These are phyloP conservation scores for Archilochus colubris DNA, from an alignment of 2,113 vertebrate genomes.

Conservation along the genomic window DNA sequence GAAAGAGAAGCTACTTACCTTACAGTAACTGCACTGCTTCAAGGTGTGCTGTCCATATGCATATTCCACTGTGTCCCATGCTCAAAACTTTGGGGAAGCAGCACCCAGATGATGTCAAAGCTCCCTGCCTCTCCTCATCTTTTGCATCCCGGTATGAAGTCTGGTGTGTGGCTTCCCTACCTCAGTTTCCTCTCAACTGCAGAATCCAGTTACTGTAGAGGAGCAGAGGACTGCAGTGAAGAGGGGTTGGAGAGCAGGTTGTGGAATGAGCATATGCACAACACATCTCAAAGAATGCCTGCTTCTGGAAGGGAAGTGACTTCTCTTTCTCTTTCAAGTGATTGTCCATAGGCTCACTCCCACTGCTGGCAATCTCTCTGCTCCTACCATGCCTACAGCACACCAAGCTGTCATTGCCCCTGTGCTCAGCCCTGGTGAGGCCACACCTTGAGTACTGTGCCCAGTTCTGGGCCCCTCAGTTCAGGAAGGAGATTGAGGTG, in stretches of 20 bases:
- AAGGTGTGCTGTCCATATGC: constrained; percentile 66
- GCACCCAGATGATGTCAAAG: constrained; percentile 27
- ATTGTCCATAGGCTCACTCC: neutral
- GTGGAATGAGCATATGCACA: constrained; percentile 63
- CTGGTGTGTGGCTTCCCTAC: constrained; percentile 46
- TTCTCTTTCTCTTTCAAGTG: constrained; percentile 35
- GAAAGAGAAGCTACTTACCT: constrained; percentile 59
- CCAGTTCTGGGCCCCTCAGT: too few relatives aligned
- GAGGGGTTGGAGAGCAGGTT: constrained; percentile 56
- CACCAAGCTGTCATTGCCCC: neutral
- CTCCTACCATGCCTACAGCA: neutral
- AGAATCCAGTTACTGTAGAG: constrained; percentile 68
- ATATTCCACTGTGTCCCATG: constrained; percentile 51
- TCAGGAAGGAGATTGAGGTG: too few relatives aligned
- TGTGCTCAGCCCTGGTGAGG: too few relatives aligned
- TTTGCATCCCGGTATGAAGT: constrained; percentile 39
- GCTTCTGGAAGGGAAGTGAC: constrained; percentile 52
- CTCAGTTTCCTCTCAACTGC: constrained; percentile 63
- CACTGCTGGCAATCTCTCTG: neutral
- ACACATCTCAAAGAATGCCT: constrained; percentile 51
- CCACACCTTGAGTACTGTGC: too few relatives aligned
- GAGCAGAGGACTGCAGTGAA: constrained; percentile 68
- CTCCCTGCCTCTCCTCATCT: constrained; percentile 49
- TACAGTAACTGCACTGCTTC: constrained; percentile 50
- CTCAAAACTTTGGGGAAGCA: constrained; percentile 57